Conservation (phyloP, 2,113 vertebrate genomes). For the Oceanodroma tethys region DNA sequence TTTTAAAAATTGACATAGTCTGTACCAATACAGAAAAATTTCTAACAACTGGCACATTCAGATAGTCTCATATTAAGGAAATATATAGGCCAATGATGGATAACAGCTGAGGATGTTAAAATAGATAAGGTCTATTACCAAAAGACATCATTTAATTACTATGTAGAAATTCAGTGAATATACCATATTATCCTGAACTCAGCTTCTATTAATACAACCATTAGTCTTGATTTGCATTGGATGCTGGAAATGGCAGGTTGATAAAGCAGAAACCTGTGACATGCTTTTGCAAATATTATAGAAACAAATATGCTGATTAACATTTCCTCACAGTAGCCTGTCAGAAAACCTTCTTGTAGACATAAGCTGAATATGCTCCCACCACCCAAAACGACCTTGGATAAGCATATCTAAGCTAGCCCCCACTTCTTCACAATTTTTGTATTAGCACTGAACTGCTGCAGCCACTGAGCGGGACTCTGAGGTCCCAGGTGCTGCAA, state of each 20-base stretch:
- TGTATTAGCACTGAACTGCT: neutral
- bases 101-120: neutral
- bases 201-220: neutral
- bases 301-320: neutral
- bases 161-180: neutral
- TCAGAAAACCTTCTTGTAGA: neutral
- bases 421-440: neutral
- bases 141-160: neutral
- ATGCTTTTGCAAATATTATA: neutral
- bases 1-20: neutral
- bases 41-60: neutral
- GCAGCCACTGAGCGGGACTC: neutral
- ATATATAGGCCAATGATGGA: neutral
- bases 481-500: neutral
- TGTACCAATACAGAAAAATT: neutral
- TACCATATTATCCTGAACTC: neutral
- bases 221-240: neutral
- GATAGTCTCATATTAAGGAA: neutral
- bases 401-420: neutral
- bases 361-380: neutral
- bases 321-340: neutral
- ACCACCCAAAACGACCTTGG: neutral
- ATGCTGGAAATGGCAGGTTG: neutral
- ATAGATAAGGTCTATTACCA: neutral
- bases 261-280: neutral